Base-by-base conservation (phyloP, 23 tunicate genomes). In the Ciona savignyi region DNA sequence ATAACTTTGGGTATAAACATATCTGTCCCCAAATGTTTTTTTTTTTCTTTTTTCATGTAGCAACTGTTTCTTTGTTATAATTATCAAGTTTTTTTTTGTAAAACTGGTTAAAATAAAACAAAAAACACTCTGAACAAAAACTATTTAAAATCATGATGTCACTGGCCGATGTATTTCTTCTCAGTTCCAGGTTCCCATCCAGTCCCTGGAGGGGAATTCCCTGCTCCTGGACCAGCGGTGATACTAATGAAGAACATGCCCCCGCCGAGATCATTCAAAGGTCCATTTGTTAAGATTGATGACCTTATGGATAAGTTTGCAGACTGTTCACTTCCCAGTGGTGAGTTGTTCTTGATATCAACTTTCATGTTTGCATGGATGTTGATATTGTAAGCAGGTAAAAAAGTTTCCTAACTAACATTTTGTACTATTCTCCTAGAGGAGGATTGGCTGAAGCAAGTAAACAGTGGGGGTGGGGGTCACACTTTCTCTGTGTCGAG, bases 181-280 rank as follows among this genome's bases (percentile, higher is more conserved):
- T 35, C 60, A 93, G 98, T 81, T 2, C 93, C 98, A 23, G 98
- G 98, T 0, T 35, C 75, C 60, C 93, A 93, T 60, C 81, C 84
- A 0, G 93, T 93, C 6, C 93, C 98, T 1, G 98, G 98, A 34
- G 98, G 98, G 25, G 98, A 93, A 81, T 93, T 81, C 30, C 98
- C 98, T 4, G 27, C 73, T 11, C 98, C 98, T 2, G 78, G 77
- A 2, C 87, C 88, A 23, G 88, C 85, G 1, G 77, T 33, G 1
- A 49, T 67, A 25, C 48, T 86, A 51, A 32, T 93, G 19, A 90
- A 80, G 78, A 61, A 71, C 31, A 78, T 93, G 83, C 98, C 98
- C 0, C 98, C 98, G 4, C 98, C 98, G 0, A 75, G 63, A 23
- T 86, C 66, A 25, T 93, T 86, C 64, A 68, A 68, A 19, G 98